Percentiles rank a stretch among this genome's conserved stretches.
These are phyloP conservation scores for Eupeodes latifasciatus DNA, from an alignment of 2,888 invertebrate genomes.

Conservation along the genomic window DNA sequence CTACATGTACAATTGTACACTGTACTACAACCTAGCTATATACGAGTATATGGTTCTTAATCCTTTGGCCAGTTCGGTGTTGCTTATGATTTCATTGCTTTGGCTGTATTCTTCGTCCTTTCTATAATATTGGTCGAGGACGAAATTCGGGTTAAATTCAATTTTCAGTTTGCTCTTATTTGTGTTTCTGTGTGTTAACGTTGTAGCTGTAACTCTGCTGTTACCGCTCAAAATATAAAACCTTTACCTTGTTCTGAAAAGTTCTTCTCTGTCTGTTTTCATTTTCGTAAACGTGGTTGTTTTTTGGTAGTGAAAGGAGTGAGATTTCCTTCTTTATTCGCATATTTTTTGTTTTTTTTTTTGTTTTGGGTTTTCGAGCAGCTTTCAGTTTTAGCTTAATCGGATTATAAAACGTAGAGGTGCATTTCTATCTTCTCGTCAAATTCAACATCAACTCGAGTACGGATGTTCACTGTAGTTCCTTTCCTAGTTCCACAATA, in stretches of 20 bases:
- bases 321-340: neutral
- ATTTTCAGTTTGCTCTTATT: conserved; percentile 56
- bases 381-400: conserved; percentile 45
- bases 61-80: conserved; percentile 20
- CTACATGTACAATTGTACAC: too few relatives aligned
- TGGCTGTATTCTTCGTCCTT: conserved; percentile 2
- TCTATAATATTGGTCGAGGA: conserved; percentile 32
- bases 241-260: conserved; percentile 22
- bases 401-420: conserved; percentile 58
- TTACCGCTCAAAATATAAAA: neutral
- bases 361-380: neutral
- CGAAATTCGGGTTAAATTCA: conserved; percentile 53
- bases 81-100: conserved; percentile 29
- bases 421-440: conserved; percentile 28
- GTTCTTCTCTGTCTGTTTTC: conserved; percentile 7
- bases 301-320: neutral
- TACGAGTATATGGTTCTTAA: neutral
- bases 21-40: neutral
- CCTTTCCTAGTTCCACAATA: neutral
- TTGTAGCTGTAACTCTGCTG: too few relatives aligned
- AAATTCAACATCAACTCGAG: conserved; percentile 15
- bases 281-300: neutral
- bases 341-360: neutral
- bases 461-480: neutral
- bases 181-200: conserved; percentile 56